Evolutionary conservation across 2,113 vertebrate species (phyloP).

Genomic region (Donacobius atricapilla): DNA sequence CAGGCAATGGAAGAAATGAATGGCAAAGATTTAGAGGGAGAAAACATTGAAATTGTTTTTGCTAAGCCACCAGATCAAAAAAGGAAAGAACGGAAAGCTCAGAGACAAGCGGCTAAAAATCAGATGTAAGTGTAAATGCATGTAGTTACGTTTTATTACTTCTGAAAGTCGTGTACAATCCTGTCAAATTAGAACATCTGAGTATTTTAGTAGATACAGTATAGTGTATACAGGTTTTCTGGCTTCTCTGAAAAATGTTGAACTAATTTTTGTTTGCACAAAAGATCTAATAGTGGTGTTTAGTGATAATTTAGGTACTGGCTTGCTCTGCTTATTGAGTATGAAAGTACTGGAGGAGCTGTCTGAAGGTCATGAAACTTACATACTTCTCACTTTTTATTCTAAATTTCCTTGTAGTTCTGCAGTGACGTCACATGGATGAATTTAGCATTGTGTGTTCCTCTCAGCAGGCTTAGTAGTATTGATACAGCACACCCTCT

Average conservation of each 20-base stretch:
- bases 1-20: conserved; percentile 98
- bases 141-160: conserved; percentile 25
- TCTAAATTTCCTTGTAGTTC: neutral
- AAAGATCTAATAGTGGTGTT: neutral
- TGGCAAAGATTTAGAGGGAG: conserved; percentile 94
- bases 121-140: conserved; percentile 86
- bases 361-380: neutral
- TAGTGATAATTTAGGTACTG: neutral
- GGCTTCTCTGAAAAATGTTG: neutral
- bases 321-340: neutral
- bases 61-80: conserved; percentile 99
- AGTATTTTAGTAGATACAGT: neutral
- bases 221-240: neutral
- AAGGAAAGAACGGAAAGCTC: conserved; percentile 96
- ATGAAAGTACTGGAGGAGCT: neutral
- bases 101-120: conserved; percentile 95
- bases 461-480: neutral
- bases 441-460: neutral
- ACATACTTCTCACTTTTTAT: neutral
- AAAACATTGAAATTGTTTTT: conserved; percentile 96
- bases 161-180: neutral
- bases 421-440: neutral
- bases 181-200: neutral
- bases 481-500: neutral
- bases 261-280: neutral